Conservation (phyloP, 2,113 vertebrate species). For the Gavia stellata region DNA sequence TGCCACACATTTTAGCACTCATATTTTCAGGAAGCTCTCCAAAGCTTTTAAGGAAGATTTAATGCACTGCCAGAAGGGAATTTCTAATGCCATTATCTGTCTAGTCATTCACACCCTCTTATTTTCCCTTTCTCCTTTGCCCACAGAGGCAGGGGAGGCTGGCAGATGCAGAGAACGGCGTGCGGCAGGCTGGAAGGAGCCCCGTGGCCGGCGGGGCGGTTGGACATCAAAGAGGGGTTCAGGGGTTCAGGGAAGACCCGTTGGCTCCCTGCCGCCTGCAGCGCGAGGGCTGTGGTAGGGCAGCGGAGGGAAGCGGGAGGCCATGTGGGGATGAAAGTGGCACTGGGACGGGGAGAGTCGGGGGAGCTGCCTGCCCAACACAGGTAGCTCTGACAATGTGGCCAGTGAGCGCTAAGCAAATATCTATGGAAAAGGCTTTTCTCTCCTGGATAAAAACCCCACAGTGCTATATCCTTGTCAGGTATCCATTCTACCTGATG, state of each 20-base stretch:
- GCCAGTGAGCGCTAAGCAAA: neutral
- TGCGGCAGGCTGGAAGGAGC: neutral
- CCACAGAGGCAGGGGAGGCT: neutral
- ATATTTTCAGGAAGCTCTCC: neutral
- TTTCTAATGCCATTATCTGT: neutral
- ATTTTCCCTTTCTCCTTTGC: neutral
- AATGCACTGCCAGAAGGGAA: neutral
- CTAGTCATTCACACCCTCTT: neutral
- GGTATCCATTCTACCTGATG: too few relatives aligned
- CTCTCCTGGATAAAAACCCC: neutral
- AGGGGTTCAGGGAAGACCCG: neutral
- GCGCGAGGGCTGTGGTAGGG: neutral
- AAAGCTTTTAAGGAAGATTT: neutral
- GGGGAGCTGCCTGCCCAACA: neutral
- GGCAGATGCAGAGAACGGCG: rapidly evolving
- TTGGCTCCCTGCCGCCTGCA: neutral
- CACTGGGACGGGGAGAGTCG: neutral
- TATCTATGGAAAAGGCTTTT: neutral
- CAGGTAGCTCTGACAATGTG: neutral
- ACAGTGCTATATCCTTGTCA: neutral
- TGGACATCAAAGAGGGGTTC: neutral
- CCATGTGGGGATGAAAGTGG: rapidly evolving
- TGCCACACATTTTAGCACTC: neutral
- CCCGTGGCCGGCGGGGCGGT: rapidly evolving
- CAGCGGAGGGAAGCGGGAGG: neutral